Evolutionary conservation across 2,888 invertebrate genomes (phyloP).

Genomic region (Merodon equestris): DNA sequence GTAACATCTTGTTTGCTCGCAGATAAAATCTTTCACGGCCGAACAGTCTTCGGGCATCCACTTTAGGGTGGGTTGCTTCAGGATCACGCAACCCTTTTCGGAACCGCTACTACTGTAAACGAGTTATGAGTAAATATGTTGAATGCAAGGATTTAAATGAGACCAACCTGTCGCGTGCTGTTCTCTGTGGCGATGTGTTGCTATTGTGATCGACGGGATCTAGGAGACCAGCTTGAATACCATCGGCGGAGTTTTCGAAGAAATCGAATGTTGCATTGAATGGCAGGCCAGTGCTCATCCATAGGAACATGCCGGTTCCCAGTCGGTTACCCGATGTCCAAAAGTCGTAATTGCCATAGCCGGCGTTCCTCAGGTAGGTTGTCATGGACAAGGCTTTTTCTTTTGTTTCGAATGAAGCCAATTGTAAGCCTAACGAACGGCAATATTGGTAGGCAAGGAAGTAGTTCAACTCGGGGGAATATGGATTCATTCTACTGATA

Average conservation of each 20-base stretch:
- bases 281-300: conserved; percentile 93
- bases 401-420: conserved; percentile 91
- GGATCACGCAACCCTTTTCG: conserved; percentile 87
- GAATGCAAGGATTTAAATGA: neutral
- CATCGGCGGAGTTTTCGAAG: conserved; percentile 83
- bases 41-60: conserved; percentile 92
- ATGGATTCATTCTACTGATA: conserved; percentile 92
- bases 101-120: conserved; percentile 82
- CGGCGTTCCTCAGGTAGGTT: conserved; percentile 89
- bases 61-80: conserved; percentile 87
- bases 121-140: conserved; percentile 59
- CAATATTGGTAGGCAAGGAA: conserved; percentile 93
- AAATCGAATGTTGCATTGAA: conserved; percentile 94
- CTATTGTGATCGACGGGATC: conserved; percentile 83
- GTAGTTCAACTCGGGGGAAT: conserved; percentile 91
- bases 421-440: conserved; percentile 89
- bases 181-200: conserved; percentile 88
- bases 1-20: conserved; percentile 93
- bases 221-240: conserved; percentile 78
- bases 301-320: conserved; percentile 91
- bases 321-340: conserved; percentile 94
- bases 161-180: conserved; percentile 83
- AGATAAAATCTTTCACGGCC: conserved; percentile 91
- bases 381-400: conserved; percentile 93
- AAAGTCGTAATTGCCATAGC: conserved; percentile 91